Evolutionary conservation across 1,140 invertebrate genomes (phyloP).

Genomic region (Pogonomyrmex californicus): DNA sequence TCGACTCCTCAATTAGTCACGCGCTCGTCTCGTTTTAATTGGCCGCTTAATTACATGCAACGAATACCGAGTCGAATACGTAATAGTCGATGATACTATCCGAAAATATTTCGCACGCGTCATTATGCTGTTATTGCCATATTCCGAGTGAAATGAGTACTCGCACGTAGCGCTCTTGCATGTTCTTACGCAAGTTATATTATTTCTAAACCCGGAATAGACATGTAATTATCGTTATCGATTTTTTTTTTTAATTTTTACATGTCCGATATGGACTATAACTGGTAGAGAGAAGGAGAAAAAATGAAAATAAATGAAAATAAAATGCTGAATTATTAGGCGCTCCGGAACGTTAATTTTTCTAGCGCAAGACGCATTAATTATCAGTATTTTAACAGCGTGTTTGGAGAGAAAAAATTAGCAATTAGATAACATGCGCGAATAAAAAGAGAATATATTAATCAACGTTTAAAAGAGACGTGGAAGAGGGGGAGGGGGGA

Average conservation of each 20-base stretch:
- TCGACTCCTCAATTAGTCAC: constrained; percentile 46
- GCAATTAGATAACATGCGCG: neutral
- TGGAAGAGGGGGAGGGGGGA: neutral
- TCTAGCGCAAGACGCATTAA: neutral
- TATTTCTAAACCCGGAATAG: neutral
- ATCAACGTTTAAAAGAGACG: neutral
- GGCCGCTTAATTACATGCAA: constrained; percentile 39
- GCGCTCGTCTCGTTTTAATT: constrained; percentile 57
- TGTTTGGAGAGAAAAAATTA: neutral
- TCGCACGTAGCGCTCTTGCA: neutral
- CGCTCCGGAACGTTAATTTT: neutral
- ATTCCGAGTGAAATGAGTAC: constrained; percentile 15
- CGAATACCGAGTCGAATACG: neutral
- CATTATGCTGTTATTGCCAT: neutral
- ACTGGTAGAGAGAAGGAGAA: neutral
- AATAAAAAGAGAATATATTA: neutral
- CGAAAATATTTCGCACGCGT: constrained; percentile 27
- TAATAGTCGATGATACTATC: constrained; percentile 1
- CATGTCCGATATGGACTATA: neutral
- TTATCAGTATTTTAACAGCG: neutral
- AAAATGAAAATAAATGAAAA: neutral
- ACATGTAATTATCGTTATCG: neutral
- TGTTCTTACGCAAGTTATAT: constrained; percentile 9
- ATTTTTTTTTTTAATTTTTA: constrained; percentile 9
- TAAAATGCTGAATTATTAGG: neutral